These are phyloP conservation scores for Baccha elongata DNA, from an alignment of 2,888 invertebrate genomes.

Conservation along the genomic window DNA sequence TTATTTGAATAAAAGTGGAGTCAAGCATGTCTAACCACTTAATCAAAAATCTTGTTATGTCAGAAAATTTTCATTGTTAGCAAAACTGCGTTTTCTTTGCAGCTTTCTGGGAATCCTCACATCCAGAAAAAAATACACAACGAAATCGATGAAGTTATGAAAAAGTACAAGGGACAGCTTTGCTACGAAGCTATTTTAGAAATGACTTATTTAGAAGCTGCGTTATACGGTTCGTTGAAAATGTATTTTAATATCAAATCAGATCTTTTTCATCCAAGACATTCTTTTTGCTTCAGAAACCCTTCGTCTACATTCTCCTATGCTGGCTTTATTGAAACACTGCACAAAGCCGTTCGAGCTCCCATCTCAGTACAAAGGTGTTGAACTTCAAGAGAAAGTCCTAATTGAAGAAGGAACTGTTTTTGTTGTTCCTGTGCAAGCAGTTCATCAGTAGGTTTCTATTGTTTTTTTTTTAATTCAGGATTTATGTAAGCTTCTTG, in stretches of 20 bases:
- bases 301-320: constrained; percentile 77
- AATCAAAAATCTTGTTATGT: no score
- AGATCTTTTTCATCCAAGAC: background rate
- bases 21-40: no score
- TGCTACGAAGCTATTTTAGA: constrained; percentile 74
- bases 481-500: no score
- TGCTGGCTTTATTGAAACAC: constrained; percentile 77
- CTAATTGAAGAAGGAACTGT: constrained; percentile 74
- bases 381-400: background rate
- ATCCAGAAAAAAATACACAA: constrained; percentile 74
- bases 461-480: no score
- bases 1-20: no score
- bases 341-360: constrained; percentile 76
- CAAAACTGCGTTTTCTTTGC: background rate
- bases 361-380: constrained; percentile 72
- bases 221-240: constrained; percentile 74
- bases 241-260: background rate
- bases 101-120: constrained; percentile 67
- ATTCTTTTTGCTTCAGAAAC: no score
- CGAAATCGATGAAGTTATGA: constrained; percentile 76
- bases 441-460: constrained; percentile 77
- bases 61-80: background rate
- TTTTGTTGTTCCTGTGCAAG: constrained; percentile 77
- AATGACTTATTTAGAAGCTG: constrained; percentile 76
- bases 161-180: constrained; percentile 69